A percentile compares a stretch with the other conserved stretches of the same genome.
Evolutionary conservation across 2,888 invertebrate genomes (phyloP).

Genomic region (Lamproptera curius): DNA sequence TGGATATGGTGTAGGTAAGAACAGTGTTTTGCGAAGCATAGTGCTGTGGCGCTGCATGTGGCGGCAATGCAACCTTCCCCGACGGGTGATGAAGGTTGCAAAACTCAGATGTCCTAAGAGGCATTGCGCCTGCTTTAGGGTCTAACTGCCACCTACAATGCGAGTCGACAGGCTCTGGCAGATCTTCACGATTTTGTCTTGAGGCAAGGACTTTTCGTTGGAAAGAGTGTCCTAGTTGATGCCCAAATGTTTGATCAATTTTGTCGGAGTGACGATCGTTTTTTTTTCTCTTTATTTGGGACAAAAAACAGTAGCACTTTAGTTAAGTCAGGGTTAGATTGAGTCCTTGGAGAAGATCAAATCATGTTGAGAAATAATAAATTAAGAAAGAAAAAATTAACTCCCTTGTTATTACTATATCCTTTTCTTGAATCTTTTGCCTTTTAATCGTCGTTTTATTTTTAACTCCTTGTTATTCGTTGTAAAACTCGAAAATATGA

Average conservation of each 20-base stretch:
- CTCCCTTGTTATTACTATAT: too few relatives aligned
- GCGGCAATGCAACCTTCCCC: slow-evolving; percentile 25
- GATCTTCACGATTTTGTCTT: neutral
- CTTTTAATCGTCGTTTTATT: too few relatives aligned
- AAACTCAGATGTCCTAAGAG: slow-evolving; percentile 25
- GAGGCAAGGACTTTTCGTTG: neutral
- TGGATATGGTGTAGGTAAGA: too few relatives aligned
- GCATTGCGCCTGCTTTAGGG: slow-evolving; percentile 14
- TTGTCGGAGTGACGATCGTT: neutral
- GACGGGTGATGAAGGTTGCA: slow-evolving; percentile 25
- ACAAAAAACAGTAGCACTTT: too few relatives aligned
- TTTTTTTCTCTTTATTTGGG: too few relatives aligned
- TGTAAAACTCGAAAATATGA: too few relatives aligned
- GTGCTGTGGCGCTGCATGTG: slow-evolving; percentile 16
- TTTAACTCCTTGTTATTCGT: too few relatives aligned
- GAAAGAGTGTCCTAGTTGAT: neutral
- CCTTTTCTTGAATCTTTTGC: too few relatives aligned
- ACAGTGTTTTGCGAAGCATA: neutral
- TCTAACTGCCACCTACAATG: neutral
- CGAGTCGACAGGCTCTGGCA: neutral
- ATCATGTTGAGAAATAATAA: too few relatives aligned
- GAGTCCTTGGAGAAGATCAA: too few relatives aligned
- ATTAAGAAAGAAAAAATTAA: too few relatives aligned
- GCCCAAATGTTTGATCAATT: neutral
- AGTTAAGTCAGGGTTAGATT: too few relatives aligned